Base-by-base conservation (phyloP, 2,113 vertebrate species). In the Sorex araneus region DNA sequence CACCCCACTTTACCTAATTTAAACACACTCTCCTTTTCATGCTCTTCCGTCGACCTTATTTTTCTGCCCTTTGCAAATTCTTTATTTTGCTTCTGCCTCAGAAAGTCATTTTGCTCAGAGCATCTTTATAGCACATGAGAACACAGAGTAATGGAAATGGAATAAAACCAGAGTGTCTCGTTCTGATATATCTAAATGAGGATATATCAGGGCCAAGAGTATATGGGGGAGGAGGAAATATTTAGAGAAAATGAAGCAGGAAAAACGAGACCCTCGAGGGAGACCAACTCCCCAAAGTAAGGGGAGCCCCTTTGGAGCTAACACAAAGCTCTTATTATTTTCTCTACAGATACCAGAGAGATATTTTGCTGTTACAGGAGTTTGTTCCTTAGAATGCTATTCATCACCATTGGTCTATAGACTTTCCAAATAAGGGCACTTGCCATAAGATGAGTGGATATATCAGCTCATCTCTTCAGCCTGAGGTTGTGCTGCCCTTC, bases 401-500 rank as follows among this genome's bases (percentile, higher is more conserved):
- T 40, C 40, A 76, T 94, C 30, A 16, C 77, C 2, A 0, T 19
- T 3, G 50, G 40, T 66, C 8, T 85, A 3, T 60, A 91, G 89
- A 50, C 43, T 64, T 6, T 64, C 67, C n/a, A 32, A 28, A 16
- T 23, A 32, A 91, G 45, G 75, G 0, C 16, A 30, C 66, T 40
- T 80, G 34, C 57, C 91, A 0, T 69, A 60, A 40, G 82, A 75
- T 54, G 83, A 94, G 63, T 60, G 32, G 87, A 73, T 86, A 75
- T 73, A 3, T 50, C 36, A n/a, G 34, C 30, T 94, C 92, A 25
- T 69, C 73, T 95, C 63, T 75, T 71, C 50, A 93, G 84, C 40
- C 57, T 85, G 63, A 90, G 82, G 93, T 94, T 87, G 94, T 85
- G 87, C 73, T 97, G 80, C 34, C 36, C 2, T 90, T 84, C 64